Evolutionary conservation across 2,113 vertebrate genomes (phyloP).

Genomic region (Ptilorrhoa leucosticta): DNA sequence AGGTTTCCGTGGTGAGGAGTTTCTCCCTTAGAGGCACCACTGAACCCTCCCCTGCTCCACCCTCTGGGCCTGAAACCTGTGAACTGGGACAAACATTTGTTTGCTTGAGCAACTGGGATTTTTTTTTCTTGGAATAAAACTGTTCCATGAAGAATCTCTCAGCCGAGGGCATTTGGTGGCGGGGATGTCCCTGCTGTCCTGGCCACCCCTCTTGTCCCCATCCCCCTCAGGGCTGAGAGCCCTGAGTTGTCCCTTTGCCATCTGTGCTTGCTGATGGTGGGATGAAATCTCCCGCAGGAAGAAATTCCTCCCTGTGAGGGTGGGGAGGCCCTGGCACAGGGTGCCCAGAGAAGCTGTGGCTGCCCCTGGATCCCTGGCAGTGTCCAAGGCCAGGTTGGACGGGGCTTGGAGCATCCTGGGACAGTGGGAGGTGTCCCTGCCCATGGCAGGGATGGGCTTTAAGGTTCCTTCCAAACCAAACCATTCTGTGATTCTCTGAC

Average conservation of each 20-base stretch:
- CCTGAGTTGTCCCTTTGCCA: background rate
- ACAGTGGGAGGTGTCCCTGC: background rate
- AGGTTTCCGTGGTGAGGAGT: background rate
- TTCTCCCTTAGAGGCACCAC: background rate
- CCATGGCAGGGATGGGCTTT: background rate
- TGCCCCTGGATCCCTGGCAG: background rate
- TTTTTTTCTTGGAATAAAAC: background rate
- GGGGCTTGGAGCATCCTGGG: background rate
- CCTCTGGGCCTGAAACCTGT: background rate
- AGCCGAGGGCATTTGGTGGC: background rate
- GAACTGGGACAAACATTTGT: background rate
- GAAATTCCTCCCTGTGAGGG: background rate
- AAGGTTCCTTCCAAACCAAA: background rate
- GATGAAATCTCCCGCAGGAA: background rate
- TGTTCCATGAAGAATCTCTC: background rate
- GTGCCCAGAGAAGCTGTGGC: background rate
- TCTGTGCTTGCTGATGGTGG: background rate
- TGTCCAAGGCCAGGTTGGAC: background rate
- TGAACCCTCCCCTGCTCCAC: background rate
- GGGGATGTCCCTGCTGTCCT: background rate
- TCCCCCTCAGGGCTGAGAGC: background rate
- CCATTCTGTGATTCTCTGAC: background rate
- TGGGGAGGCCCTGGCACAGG: background rate
- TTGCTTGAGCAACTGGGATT: background rate
- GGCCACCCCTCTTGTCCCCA: background rate